Base-by-base conservation (phyloP, 2,113 vertebrate genomes). In the Eptesicus fuscus region DNA sequence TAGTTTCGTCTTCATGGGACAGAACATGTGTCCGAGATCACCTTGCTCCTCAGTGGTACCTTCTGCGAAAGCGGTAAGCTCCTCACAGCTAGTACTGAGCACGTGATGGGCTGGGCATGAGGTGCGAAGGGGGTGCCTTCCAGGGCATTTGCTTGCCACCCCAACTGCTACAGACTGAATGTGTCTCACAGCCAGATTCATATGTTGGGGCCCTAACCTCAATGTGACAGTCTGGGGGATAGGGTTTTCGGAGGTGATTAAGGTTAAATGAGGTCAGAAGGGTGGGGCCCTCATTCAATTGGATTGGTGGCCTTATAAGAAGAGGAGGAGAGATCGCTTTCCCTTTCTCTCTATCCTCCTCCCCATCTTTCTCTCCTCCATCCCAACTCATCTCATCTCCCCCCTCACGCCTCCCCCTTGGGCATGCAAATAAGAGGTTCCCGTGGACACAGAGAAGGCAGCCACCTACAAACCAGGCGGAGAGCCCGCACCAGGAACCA, bases 61-160 rank as follows among this genome's bases (percentile, higher is more conserved):
- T 32, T 23, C 56, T n/a, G 7, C 44, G n/a, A 47, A 56, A n/a
- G 25, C 35, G n/a, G 56, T 11, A 30, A 37, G 30, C 30, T 40
- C 23, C 65, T 47, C 47, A 4, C 22, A 71, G 25, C 9, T 10
- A 4, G 44, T 4, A 51, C 22, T 14, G 13, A 77, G 77, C 44
- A 2, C 0, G 4, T 4, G 13, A 59, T 1, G 30, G 67, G 25
- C 0, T 10, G 7, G 42, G 28, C 4, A 17, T 7, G 28, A 73
- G 23, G 56, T 4, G 4, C n/a, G 18, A 47, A 77, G 9, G 1
- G 10, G 40, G 7, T 0, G 5, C 18, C 28, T 30, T 16, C 37
- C n/a, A 44, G 16, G 74, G 30, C 13, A n/a, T 23, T 9, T 3
- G 9, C 17, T 25, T 28, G 40, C 8, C n/a, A 53, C 11, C 59